A percentile compares a stretch with the other conserved stretches of the same genome.
phyloP scores from a whole-genome alignment of 2,113 vertebrate genomes.

The Rhynchomys soricoides region DNA sequence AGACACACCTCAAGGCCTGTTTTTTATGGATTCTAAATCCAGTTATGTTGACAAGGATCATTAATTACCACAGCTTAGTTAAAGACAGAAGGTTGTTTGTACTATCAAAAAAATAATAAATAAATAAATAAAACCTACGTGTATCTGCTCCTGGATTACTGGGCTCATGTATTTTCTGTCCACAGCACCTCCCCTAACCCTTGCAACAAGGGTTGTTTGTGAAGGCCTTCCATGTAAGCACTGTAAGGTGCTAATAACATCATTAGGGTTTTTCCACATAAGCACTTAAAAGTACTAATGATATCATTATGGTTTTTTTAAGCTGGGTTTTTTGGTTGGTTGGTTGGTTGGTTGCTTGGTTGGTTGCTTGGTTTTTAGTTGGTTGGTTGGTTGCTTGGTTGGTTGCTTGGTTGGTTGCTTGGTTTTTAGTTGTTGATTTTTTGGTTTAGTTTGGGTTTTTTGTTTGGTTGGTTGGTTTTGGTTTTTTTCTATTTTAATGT shows the following conservation, averaged over 20 bases:
- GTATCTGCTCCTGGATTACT: neutral
- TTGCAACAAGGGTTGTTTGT: too few relatives aligned
- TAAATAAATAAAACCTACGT: neutral
- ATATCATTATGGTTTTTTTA: neutral
- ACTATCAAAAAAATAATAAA: neutral
- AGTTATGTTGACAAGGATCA: neutral
- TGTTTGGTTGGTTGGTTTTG: too few relatives aligned
- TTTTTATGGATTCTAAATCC: neutral
- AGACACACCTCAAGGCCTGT: neutral
- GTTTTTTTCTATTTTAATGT: conserved; percentile 16
- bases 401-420: too few relatives aligned
- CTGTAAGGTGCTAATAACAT: neutral
- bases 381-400: too few relatives aligned
- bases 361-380: too few relatives aligned
- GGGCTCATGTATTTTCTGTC: neutral
- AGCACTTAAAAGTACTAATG: neutral
- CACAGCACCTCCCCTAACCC: neutral
- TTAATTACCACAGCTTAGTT: neutral
- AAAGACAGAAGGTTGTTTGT: conserved; percentile 39
- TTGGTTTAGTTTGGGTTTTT: too few relatives aligned
- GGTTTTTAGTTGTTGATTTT: too few relatives aligned
- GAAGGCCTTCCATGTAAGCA: neutral
- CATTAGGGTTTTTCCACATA: neutral
- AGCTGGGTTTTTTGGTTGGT: too few relatives aligned
- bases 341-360: too few relatives aligned